Percentiles rank a stretch among this genome's conserved stretches.
phyloP scores from a whole-genome alignment of 2,888 invertebrate genomes.

The Ecliptopera silaceata region DNA sequence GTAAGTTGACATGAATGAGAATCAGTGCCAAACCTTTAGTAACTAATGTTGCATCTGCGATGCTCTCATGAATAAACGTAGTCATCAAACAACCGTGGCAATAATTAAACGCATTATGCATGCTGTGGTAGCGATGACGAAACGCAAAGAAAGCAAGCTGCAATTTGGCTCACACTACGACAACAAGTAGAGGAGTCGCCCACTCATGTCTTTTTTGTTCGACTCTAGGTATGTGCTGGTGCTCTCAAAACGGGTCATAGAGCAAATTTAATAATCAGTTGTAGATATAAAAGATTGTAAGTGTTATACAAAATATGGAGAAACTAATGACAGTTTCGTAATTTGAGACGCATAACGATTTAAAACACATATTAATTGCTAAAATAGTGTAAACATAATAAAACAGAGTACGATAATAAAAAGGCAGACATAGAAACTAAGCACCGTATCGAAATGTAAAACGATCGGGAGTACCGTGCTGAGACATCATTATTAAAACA shows the following conservation, averaged over 20 bases:
- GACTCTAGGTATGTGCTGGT: slow-evolving; percentile 9
- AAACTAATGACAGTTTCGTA: slow-evolving; percentile 21
- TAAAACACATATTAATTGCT: not conserved
- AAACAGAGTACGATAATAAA: not conserved
- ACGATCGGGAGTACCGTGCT: slow-evolving; percentile 41
- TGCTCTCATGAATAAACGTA: slow-evolving; percentile 58
- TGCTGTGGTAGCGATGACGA: slow-evolving; percentile 56
- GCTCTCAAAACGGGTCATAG: slow-evolving; percentile 33
- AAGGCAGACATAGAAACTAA: slow-evolving; percentile 18
- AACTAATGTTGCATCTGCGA: slow-evolving; percentile 7
- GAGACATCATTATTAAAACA: slow-evolving; percentile 49
- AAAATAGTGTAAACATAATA: not conserved
- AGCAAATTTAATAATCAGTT: slow-evolving; percentile 37
- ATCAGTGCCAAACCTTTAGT: slow-evolving; percentile 41
- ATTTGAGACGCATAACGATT: slow-evolving; percentile 13
- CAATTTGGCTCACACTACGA: slow-evolving; percentile 52
- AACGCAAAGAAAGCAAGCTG: slow-evolving; percentile 60
- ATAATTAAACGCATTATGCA: slow-evolving; percentile 67
- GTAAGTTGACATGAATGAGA: slow-evolving; percentile 43
- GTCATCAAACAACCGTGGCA: slow-evolving; percentile 58
- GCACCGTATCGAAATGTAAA: slow-evolving; percentile 30
- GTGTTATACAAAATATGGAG: slow-evolving; percentile 26
- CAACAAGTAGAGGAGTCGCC: slow-evolving; percentile 24
- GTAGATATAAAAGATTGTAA: slow-evolving; percentile 23
- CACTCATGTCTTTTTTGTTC: slow-evolving; percentile 1